Evolutionary conservation across 2,113 vertebrate species (phyloP), one percentile per base, ranked within the genome.

Genomic region (Pterophyllum scalare): DNA sequence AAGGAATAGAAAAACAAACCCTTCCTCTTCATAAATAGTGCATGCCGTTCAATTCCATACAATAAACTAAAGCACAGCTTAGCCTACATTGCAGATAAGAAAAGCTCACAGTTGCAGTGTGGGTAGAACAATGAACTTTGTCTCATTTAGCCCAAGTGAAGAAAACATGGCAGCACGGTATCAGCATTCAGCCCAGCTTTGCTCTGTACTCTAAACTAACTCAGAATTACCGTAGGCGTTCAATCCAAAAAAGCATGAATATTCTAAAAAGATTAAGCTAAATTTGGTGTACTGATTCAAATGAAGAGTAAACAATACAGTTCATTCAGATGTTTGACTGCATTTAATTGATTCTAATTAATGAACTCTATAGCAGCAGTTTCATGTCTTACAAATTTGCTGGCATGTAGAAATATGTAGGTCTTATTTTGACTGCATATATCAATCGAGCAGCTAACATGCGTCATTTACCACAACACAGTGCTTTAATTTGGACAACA

Each of bases 51-150:
- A 87, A 80, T 35, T 31, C 76, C 43, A 88, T 62, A 92, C 88
- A 90, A 89, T 92, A n/a, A 79, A 82, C 52, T 35, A 82, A 88
- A 91, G 87, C 46, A 49, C 75, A 75, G 82, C 81, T 89, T 88
- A 80, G 70, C 81, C 87, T 90, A 91, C 43, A 84, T 81, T 67
- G 40, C 79, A 84, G 65, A 79, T 67, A 77, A 74, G 79, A 80
- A 81, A 40, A 38, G 59, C 79, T 81, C 54, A 43, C 49, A 40
- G 74, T 72, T 35, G 72, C 75, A 60, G 62, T 62, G 61, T n/a
- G 70, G 77, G 59, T 52, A 52, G 79, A 76, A 88, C 85, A 87
- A 86, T 80, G 56, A 52, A 43, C 59, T 88, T 62, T 67, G 58
- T 86, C 80, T 86, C 20, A 80, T 90, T 87, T 61, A 43, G 22